Percentiles rank a stretch among this genome's conserved stretches.
These are phyloP conservation scores for Aphis craccivora DNA, from an alignment of 1,140 invertebrate species.

Conservation along the genomic window DNA sequence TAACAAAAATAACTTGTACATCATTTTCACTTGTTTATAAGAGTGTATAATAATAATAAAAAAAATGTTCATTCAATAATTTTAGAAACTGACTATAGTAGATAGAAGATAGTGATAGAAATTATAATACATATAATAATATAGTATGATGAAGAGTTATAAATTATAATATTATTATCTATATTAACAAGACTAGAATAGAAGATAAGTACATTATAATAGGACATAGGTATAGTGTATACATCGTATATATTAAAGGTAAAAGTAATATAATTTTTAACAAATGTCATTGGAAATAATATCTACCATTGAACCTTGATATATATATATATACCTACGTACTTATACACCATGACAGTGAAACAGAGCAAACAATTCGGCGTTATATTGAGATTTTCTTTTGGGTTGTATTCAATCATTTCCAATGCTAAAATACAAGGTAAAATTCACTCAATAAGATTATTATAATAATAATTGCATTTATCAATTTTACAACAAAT, in stretches of 20 bases:
- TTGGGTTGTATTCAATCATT: not conserved
- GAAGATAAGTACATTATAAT: not conserved
- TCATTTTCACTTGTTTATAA: not conserved
- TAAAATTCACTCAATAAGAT: not conserved
- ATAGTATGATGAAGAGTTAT: not conserved
- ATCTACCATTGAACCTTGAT: not conserved
- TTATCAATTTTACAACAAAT: not conserved
- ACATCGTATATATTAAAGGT: not conserved
- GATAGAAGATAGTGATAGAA: not conserved
- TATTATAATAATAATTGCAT: not conserved
- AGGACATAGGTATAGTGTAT: not conserved
- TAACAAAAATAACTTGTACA: not conserved
- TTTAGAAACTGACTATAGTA: not conserved
- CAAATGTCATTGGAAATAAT: not conserved
- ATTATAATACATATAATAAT: not conserved
- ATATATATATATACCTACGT: not conserved
- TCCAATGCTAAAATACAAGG: conserved; percentile 27
- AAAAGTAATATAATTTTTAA: not conserved
- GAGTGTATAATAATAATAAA: not conserved
- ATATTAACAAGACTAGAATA: not conserved
- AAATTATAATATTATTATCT: not conserved
- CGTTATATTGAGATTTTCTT: not conserved
- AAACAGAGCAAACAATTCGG: not conserved
- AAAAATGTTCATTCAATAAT: not conserved
- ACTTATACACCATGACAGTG: not conserved